Conservation (phyloP, 1,140 invertebrate species). For the Drosophila chauvacae region DNA sequence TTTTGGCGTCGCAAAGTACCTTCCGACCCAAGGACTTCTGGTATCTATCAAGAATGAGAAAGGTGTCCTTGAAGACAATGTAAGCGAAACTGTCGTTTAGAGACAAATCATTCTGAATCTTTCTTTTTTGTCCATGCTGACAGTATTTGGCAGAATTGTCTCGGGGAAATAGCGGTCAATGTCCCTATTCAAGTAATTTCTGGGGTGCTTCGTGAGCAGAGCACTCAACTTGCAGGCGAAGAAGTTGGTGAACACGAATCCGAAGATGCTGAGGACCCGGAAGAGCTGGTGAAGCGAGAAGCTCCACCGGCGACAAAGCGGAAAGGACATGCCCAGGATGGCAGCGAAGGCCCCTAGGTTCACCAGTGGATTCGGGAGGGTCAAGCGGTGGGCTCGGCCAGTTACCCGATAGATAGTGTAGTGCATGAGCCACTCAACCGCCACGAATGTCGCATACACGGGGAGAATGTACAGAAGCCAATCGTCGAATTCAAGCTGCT, state of each 20-base stretch:
- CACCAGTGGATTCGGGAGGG: constrained; percentile 16
- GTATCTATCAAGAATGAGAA: not conserved
- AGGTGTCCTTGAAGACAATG: not conserved
- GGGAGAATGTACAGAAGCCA: constrained; percentile 12
- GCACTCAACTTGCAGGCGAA: constrained; percentile 54
- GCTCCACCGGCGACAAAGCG: constrained; percentile 1
- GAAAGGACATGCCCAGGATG: constrained; percentile 36
- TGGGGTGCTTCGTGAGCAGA: constrained; percentile 32
- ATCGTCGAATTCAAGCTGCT: not conserved
- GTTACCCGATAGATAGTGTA: not conserved
- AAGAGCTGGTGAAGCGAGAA: constrained; percentile 36
- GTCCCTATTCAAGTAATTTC: not conserved
- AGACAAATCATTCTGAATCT: not conserved
- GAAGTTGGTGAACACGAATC: constrained; percentile 36
- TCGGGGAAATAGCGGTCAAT: not conserved
- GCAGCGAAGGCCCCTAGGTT: constrained; percentile 37
- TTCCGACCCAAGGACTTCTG: not conserved
- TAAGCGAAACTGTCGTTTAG: constrained; percentile 17
- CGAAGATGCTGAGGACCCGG: constrained; percentile 43
- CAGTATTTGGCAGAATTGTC: not conserved
- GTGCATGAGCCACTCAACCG: constrained; percentile 25
- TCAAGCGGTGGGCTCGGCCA: not conserved
- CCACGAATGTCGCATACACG: constrained; percentile 27
- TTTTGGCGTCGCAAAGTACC: constrained; percentile 1
- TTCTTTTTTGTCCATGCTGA: not conserved